phyloP scores from a whole-genome alignment of 1,140 invertebrate genomes.

The Ceratina calcarata region DNA sequence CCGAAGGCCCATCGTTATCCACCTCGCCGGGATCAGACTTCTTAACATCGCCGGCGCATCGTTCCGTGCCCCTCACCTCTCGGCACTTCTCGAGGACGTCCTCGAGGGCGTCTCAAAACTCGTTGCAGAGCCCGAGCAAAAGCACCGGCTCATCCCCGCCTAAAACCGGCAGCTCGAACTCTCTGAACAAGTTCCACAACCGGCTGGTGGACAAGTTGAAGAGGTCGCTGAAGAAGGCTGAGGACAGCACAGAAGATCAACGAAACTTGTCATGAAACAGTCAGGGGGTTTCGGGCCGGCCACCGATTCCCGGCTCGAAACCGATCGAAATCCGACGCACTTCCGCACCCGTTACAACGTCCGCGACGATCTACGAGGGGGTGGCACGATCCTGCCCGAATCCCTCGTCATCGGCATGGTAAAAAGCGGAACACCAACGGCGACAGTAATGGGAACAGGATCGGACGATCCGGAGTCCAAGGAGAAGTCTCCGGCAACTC shows the following conservation, averaged over 20 bases:
- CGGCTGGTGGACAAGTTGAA: slow-evolving; percentile 91
- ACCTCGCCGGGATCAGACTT: slow-evolving; percentile 87
- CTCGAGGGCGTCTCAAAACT: slow-evolving; percentile 82
- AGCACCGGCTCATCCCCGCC: slow-evolving; percentile 83
- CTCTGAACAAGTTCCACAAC: slow-evolving; percentile 91
- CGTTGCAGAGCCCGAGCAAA: slow-evolving; percentile 84
- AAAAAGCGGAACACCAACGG: slow-evolving; percentile 21
- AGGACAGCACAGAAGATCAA: slow-evolving; percentile 82
- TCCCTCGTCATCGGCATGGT: slow-evolving; percentile 68
- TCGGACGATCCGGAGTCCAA: neutral
- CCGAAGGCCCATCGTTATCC: slow-evolving; percentile 87
- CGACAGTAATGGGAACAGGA: neutral
- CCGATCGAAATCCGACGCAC: slow-evolving; percentile 77
- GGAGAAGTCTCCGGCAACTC: slow-evolving; percentile 1
- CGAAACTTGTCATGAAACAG: slow-evolving; percentile 79
- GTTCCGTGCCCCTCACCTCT: slow-evolving; percentile 83
- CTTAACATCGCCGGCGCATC: slow-evolving; percentile 82
- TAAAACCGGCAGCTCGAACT: slow-evolving; percentile 82
- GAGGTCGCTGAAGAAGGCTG: slow-evolving; percentile 85
- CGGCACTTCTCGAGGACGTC: slow-evolving; percentile 83
- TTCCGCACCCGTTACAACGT: slow-evolving; percentile 71
- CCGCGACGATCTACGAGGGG: slow-evolving; percentile 59
- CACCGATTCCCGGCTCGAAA: slow-evolving; percentile 75
- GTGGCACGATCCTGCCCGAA: slow-evolving; percentile 72
- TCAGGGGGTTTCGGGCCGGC: slow-evolving; percentile 76